Evolutionary conservation across 2,888 invertebrate species (phyloP).

Genomic region (Xestia xanthographa): DNA sequence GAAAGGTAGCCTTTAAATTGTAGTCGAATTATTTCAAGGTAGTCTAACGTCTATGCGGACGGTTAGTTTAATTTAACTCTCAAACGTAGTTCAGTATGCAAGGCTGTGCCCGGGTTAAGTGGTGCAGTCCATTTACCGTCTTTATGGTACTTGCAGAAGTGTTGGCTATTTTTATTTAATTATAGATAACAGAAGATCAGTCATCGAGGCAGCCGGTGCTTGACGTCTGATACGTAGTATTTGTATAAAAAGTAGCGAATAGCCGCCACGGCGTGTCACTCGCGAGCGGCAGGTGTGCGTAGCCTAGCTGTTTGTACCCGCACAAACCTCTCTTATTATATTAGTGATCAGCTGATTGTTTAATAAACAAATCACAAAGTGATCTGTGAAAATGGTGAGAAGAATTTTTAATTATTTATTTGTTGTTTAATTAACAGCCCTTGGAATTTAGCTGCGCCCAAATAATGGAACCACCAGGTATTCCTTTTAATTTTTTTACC

Average conservation of each 20-base stretch:
- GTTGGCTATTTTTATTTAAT: slow-evolving; percentile 39
- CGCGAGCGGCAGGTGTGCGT: slow-evolving; percentile 69
- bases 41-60: slow-evolving; percentile 26
- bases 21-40: slow-evolving; percentile 51
- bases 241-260: slow-evolving; percentile 77
- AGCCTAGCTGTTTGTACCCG: slow-evolving; percentile 47
- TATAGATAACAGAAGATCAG: slow-evolving; percentile 67
- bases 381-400: slow-evolving; percentile 64
- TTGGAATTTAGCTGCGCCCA: slow-evolving; percentile 36
- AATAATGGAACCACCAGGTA: slow-evolving; percentile 38
- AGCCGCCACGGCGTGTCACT: slow-evolving; percentile 68
- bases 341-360: slow-evolving; percentile 44
- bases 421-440: slow-evolving; percentile 16
- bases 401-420: slow-evolving; percentile 43
- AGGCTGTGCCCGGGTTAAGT: slow-evolving; percentile 42
- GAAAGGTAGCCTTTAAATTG: slow-evolving; percentile 47
- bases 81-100: slow-evolving; percentile 46
- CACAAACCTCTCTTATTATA: slow-evolving; percentile 14
- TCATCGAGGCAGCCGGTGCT: slow-evolving; percentile 56
- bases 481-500: not conserved
- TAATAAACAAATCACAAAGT: slow-evolving; percentile 46
- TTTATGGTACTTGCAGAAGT: slow-evolving; percentile 8
- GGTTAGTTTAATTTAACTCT: slow-evolving; percentile 28
- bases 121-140: slow-evolving; percentile 22
- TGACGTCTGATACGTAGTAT: slow-evolving; percentile 69